Conservation (phyloP, 2,888 invertebrate genomes). For the Drosophila colorata region DNA sequence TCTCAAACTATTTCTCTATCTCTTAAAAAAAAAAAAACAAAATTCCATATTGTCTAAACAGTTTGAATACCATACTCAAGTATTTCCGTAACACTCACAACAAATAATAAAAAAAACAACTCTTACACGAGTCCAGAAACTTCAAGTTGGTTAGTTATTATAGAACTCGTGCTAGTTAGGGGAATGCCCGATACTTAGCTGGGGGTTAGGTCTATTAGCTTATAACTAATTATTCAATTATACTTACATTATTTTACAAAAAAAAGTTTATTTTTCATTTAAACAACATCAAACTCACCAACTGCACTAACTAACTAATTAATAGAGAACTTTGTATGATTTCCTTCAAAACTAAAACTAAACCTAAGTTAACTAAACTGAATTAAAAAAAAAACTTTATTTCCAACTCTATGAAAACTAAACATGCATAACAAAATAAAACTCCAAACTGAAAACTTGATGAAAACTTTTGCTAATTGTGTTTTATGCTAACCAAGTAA, state of each 20-base stretch:
- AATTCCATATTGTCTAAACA: constrained; percentile 1
- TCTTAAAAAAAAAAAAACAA: constrained; percentile 6
- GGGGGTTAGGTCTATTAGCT: constrained; percentile 19
- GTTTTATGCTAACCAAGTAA: constrained; percentile 33
- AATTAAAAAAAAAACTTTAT: constrained; percentile 29
- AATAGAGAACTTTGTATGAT: constrained; percentile 42
- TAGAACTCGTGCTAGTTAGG: background rate
- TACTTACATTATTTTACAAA: constrained; percentile 42
- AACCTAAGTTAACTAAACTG: constrained; percentile 9
- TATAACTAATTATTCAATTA: constrained; percentile 30
- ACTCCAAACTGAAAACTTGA: constrained; percentile 29
- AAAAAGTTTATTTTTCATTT: constrained; percentile 32
- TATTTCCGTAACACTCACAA: constrained; percentile 38
- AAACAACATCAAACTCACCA: constrained; percentile 64
- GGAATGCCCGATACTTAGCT: background rate
- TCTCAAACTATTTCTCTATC: background rate
- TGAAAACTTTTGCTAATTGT: constrained; percentile 43
- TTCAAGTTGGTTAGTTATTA: background rate
- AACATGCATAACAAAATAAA: constrained; percentile 62
- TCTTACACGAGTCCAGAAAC: constrained; percentile 2
- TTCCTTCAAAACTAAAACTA: constrained; percentile 22
- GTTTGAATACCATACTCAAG: constrained; percentile 14
- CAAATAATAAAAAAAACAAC: constrained; percentile 11
- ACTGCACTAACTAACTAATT: constrained; percentile 60
- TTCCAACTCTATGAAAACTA: constrained; percentile 49